A percentile compares a stretch with the other conserved stretches of the same genome.
phyloP scores from a whole-genome alignment of 1,140 invertebrate genomes.

The Drosophila asahinai region DNA sequence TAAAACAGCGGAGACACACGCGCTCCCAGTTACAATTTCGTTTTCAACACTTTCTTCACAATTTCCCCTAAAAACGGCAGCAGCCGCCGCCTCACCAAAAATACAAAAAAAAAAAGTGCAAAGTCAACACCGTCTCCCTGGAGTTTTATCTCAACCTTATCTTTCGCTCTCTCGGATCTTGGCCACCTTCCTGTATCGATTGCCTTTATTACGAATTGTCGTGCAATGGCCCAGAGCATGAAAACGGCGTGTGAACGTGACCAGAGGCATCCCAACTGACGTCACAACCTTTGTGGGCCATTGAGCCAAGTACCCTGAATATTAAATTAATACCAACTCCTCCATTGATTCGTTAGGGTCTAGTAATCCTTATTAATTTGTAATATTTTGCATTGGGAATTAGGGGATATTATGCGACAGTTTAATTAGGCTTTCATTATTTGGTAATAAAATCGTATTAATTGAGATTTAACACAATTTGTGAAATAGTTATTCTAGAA shows the following conservation, averaged over 20 bases:
- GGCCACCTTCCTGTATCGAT: constrained; percentile 8
- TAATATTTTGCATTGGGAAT: not conserved
- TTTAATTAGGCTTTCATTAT: not conserved
- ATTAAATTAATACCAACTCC: too few relatives aligned
- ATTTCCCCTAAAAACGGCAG: constrained; percentile 75
- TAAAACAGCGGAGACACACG: constrained; percentile 27
- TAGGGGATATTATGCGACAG: not conserved
- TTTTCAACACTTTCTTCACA: constrained; percentile 84
- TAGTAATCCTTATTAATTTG: not conserved
- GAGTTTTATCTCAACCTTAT: constrained; percentile 17
- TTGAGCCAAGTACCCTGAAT: not conserved
- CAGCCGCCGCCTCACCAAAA: constrained; percentile 40
- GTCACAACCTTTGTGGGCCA: constrained; percentile 46
- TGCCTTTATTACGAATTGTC: constrained; percentile 71
- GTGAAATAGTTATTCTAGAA: constrained; percentile 5
- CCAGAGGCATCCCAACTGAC: constrained; percentile 61
- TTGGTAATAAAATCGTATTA: not conserved
- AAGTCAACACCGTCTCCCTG: constrained; percentile 54
- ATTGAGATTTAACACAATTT: not conserved
- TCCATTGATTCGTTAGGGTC: constrained; percentile 4
- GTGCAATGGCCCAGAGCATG: constrained; percentile 64
- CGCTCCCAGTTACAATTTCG: constrained; percentile 81
- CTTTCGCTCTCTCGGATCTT: constrained; percentile 10
- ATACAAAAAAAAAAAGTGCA: constrained; percentile 42
- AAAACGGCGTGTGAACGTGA: constrained; percentile 68